Percentiles rank a stretch among this genome's conserved stretches.
These are phyloP conservation scores for Galeopterus variegatus DNA, from an alignment of 2,113 vertebrate genomes.

Conservation along the genomic window DNA sequence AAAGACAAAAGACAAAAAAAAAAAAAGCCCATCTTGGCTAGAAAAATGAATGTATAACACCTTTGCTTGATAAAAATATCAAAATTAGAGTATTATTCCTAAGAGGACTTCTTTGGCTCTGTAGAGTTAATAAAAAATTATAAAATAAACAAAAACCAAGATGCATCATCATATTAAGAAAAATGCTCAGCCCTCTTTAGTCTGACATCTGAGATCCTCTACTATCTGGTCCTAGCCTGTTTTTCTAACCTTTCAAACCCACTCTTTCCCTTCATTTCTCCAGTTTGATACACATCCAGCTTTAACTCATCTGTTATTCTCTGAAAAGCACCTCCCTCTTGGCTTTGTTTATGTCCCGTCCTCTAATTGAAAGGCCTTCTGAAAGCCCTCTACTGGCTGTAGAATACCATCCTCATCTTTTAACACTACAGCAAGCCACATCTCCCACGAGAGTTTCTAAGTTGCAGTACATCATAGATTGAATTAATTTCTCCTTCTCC, in stretches of 20 bases:
- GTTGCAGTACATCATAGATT: not conserved
- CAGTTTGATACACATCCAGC: not conserved
- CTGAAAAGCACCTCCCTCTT: not conserved
- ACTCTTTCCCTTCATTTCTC: not conserved
- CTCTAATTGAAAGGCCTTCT: not conserved
- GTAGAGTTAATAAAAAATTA: constrained; percentile 18
- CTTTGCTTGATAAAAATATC: not conserved
- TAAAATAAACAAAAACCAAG: not conserved
- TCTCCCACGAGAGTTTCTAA: not conserved
- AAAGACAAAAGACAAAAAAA: too few species aligned
- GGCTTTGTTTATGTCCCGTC: not conserved
- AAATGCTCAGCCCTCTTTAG: not conserved
- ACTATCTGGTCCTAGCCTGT: not conserved
- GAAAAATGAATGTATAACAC: not conserved
- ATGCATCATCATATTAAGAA: not conserved
- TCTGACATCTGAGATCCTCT: not conserved
- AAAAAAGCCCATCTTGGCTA: not conserved
- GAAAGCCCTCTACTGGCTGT: not conserved
- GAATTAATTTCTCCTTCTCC: not conserved
- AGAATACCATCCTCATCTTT: not conserved
- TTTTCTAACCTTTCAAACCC: not conserved
- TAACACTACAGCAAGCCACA: not conserved
- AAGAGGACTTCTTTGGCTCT: not conserved
- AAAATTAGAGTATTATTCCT: not conserved
- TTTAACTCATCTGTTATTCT: not conserved